Conservation (phyloP, 30 jellyfish, hydroid and myxozoan species). For the Chrysaora quinquecirrha region DNA sequence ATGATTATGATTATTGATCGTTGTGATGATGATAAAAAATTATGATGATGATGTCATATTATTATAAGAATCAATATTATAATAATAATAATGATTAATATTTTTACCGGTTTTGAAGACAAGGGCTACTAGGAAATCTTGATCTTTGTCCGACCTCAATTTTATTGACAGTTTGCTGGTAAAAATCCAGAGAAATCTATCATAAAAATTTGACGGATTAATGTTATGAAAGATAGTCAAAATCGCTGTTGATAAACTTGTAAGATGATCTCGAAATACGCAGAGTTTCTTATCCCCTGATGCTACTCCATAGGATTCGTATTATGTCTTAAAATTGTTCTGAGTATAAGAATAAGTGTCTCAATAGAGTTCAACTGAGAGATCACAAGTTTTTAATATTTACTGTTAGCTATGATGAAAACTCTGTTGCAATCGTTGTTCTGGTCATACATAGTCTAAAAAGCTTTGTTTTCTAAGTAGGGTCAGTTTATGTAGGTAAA, state of each 20-base stretch:
- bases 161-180: constrained; percentile 54
- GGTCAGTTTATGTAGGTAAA: too few relatives aligned
- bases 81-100: too few relatives aligned
- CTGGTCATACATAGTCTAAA: too few relatives aligned
- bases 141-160: constrained; percentile 16
- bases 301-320: constrained; percentile 67
- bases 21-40: too few relatives aligned
- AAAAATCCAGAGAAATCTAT: constrained; percentile 45
- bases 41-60: too few relatives aligned
- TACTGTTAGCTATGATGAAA: not conserved
- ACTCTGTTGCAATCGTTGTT: not conserved
- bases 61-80: too few relatives aligned
- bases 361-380: constrained; percentile 59
- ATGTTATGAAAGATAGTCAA: not conserved
- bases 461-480: too few relatives aligned
- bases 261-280: constrained; percentile 21
- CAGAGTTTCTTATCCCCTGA: constrained; percentile 58
- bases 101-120: too few relatives aligned
- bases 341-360: constrained; percentile 46
- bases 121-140: too few relatives aligned
- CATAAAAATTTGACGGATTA: constrained; percentile 55
- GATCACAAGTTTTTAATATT: constrained; percentile 41
- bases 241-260: constrained; percentile 8
- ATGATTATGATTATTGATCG: too few relatives aligned
- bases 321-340: constrained; percentile 43